Evolutionary conservation across 2,888 invertebrate species (phyloP).

Genomic region (Myopa tessellatipennis): DNA sequence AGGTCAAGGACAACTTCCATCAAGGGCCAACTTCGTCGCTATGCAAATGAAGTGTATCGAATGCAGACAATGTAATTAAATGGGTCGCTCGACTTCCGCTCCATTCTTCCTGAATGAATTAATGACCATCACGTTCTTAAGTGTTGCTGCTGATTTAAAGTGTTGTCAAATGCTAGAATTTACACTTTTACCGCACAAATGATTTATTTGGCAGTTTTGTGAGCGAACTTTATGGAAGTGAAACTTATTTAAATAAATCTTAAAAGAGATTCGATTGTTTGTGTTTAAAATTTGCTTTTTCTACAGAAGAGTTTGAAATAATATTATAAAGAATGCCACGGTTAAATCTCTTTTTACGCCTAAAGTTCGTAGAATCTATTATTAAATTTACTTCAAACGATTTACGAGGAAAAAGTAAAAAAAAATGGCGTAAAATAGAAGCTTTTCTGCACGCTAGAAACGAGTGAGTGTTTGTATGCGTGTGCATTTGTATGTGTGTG

Average conservation of each 20-base stretch:
- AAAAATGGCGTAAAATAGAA: background rate
- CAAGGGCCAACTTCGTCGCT: background rate
- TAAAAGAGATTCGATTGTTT: too few species aligned
- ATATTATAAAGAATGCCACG: too few species aligned
- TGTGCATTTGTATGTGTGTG: background rate
- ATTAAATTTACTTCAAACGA: slow-evolving; percentile 14
- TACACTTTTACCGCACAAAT: too few species aligned
- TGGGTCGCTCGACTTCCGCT: too few species aligned
- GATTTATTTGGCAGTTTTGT: background rate
- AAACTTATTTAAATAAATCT: background rate
- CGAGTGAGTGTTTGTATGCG: background rate
- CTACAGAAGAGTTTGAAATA: too few species aligned
- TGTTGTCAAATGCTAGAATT: too few species aligned
- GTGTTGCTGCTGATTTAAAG: background rate
- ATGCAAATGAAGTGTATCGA: background rate
- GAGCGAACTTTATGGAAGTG: background rate
- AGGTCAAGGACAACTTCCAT: slow-evolving; percentile 21
- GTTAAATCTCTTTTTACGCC: background rate
- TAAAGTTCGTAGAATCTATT: slow-evolving; percentile 12
- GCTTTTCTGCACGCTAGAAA: too few species aligned
- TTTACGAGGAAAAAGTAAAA: background rate
- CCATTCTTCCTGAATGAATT: too few species aligned
- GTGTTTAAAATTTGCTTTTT: too few species aligned
- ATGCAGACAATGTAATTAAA: background rate
- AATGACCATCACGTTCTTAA: too few species aligned